These are phyloP conservation scores for Leiothrix lutea DNA, from an alignment of 2,113 vertebrate genomes.

Conservation along the genomic window DNA sequence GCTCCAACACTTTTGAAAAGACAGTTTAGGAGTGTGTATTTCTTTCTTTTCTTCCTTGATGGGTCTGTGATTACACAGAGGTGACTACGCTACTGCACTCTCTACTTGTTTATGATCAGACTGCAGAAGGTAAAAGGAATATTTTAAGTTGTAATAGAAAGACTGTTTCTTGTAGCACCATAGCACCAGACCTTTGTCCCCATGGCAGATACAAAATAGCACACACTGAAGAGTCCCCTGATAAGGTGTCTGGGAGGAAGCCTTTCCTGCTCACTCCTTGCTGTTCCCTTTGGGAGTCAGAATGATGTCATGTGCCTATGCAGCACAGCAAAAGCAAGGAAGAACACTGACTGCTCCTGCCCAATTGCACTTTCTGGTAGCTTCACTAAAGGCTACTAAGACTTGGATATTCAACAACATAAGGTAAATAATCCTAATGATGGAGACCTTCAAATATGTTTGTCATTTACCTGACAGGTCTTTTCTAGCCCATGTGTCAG, in stretches of 20 bases:
- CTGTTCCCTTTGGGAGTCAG: neutral
- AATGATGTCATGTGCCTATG: neutral
- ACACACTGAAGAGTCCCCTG: no score
- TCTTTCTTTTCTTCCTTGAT: neutral
- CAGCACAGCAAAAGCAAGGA: neutral
- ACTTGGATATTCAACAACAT: neutral
- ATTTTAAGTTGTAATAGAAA: neutral
- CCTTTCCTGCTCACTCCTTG: neutral
- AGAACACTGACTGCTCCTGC: neutral
- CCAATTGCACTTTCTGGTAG: neutral
- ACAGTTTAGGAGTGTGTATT: neutral
- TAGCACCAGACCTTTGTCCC: neutral
- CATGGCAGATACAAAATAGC: neutral
- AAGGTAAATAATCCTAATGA: neutral
- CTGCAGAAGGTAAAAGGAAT: neutral
- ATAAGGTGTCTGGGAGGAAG: neutral
- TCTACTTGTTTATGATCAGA: neutral
- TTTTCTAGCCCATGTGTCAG: neutral
- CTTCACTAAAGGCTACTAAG: neutral
- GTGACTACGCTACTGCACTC: neutral
- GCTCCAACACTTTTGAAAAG: neutral
- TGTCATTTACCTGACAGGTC: neutral
- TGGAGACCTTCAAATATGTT: neutral
- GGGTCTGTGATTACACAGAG: neutral
- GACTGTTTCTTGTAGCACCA: neutral